phyloP scores from a whole-genome alignment of 1,140 invertebrate species.

The Epicauta chinensis region DNA sequence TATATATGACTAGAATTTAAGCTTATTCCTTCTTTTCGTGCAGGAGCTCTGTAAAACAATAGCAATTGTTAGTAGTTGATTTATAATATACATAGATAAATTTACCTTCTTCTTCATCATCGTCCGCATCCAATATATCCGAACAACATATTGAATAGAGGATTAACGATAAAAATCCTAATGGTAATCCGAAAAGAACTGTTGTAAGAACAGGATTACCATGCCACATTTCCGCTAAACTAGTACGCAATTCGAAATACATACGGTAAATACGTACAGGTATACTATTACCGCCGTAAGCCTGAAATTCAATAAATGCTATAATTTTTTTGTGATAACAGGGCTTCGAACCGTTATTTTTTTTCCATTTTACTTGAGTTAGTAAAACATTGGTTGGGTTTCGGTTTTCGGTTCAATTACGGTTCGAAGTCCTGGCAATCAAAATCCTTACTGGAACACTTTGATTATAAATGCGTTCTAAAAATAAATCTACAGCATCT shows the following conservation, averaged over 20 bases:
- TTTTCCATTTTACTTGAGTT: no score
- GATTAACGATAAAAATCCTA: conserved; percentile 88
- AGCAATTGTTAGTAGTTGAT: conserved; percentile 5
- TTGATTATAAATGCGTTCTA: conserved; percentile 69
- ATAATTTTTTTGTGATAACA: no score
- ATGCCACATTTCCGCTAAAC: conserved; percentile 76
- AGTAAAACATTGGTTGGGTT: no score
- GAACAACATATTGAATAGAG: conserved; percentile 90
- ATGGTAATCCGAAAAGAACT: conserved; percentile 80
- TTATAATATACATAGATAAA: conserved; percentile 1
- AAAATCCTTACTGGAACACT: conserved; percentile 56
- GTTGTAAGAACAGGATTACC: conserved; percentile 86
- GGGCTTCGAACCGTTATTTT: no score
- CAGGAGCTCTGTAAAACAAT: conserved; percentile 13
- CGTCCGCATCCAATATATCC: conserved; percentile 88
- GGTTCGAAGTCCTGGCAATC: neutral
- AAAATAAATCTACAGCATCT: conserved; percentile 70
- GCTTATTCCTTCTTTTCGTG: conserved; percentile 47
- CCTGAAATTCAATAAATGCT: conserved; percentile 51
- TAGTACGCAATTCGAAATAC: conserved; percentile 69
- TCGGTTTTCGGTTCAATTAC: neutral
- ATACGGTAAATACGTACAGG: conserved; percentile 64
- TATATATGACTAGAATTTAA: neutral
- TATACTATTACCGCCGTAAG: conserved; percentile 75
- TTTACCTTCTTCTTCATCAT: conserved; percentile 55